Base-by-base conservation (phyloP, 2,113 vertebrate species). In the Sitta europaea region DNA sequence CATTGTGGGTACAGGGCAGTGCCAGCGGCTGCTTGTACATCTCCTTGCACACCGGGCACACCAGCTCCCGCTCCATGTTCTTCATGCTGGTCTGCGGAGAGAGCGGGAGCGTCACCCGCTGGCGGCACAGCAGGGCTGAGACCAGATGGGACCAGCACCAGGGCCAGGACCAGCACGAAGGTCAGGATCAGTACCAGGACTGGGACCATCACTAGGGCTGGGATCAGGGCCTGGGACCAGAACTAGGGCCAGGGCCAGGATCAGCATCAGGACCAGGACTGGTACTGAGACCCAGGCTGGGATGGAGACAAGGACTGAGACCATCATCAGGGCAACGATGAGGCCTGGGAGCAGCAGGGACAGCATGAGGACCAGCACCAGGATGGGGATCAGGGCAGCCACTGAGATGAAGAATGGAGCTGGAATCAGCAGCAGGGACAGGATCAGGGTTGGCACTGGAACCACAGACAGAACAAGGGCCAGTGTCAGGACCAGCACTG, bases 1-100 rank as follows among this genome's bases (percentile, higher is more conserved):
- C 99, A 2, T 98, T 99, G 98, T 99, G 99, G 80, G 98, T 91
- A 73, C 99, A 99, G 1, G 99, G 99, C 97, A 99, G 97, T 5
- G 99, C 98, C 88, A 99, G 92, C 0, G 99, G 99, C 98, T 99
- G 99, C 97, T 99, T 99, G 97, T 99, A 99, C 98, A 99, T 99
- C 94, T 99, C 99, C 57, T 99, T 99, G 95, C 99, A 99, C 97
- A 99, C 98, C 0, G 99, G 99, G 81, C 99, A 99, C 45, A 98
- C 98, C 92, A 99, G 98, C 94, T 99, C 99, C 67, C 98, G 98
- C 93, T 99, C 99, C 98, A 99, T 99, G 79, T 99, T 99, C 98
- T 99, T 99, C 99, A 99, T 99, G 97, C 98, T 99, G n/a, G 99
- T 99, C 99, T 99, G 97, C 25, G 84, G 92, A 91, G 54, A 93